phyloP scores from a whole-genome alignment of 2,797 vertebrate species.

The Agapornis canus region DNA sequence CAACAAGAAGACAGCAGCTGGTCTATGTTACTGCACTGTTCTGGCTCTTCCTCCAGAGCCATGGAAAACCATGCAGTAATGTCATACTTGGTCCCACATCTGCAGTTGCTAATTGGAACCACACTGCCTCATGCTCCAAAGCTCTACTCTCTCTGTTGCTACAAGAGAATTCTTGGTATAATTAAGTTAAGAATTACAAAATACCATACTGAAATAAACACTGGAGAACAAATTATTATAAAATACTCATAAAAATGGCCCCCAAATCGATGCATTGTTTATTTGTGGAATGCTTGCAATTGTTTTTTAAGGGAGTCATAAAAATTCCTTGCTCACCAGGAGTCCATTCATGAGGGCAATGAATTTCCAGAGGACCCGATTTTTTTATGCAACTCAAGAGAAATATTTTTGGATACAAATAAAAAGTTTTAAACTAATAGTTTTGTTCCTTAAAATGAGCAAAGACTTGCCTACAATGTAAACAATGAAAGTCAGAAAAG shows the following conservation, averaged over 20 bases:
- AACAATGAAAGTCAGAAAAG: constrained; percentile 6
- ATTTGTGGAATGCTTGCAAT: constrained; percentile 33
- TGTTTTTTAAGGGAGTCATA: constrained; percentile 46
- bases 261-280: background rate
- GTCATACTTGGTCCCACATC: background rate
- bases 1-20: background rate
- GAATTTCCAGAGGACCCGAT: background rate
- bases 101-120: background rate
- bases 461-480: constrained; percentile 19
- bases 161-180: background rate
- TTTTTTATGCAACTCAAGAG: background rate
- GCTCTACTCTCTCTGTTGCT: background rate
- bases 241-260: background rate
- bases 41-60: background rate
- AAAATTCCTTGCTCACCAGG: constrained; percentile 27
- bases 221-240: background rate
- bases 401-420: constrained; percentile 37
- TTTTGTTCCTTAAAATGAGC: constrained; percentile 3
- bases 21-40: background rate
- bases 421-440: background rate
- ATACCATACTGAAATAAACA: constrained; percentile 8
- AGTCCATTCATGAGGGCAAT: constrained; percentile 1
- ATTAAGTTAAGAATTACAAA: background rate
- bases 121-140: background rate
- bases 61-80: background rate